Percentiles rank a stretch among this genome's conserved stretches.
Conservation (phyloP, 2,888 invertebrate species). For the Cephus pygmeus region DNA sequence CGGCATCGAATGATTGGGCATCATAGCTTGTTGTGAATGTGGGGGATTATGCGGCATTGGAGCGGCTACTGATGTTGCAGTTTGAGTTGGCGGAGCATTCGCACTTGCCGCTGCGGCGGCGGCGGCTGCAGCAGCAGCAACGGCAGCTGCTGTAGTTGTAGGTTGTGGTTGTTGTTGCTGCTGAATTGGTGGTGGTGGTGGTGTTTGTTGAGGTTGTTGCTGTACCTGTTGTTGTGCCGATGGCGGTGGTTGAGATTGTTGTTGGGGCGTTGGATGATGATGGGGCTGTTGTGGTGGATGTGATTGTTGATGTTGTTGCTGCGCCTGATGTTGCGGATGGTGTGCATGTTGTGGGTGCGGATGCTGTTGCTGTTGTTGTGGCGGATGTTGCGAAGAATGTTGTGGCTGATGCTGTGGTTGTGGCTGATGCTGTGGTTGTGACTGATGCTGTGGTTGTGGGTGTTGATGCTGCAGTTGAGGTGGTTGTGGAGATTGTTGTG, state of each 20-base stretch:
- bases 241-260: conserved; percentile 27
- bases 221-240: conserved; percentile 35
- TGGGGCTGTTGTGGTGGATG: conserved; percentile 40
- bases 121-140: conserved; percentile 29
- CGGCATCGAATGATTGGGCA: conserved; percentile 58
- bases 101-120: conserved; percentile 37
- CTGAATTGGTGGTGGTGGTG: conserved; percentile 35
- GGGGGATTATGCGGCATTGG: conserved; percentile 44
- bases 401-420: conserved; percentile 59
- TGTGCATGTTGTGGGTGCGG: conserved; percentile 23
- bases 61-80: conserved; percentile 45
- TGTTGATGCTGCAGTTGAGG: conserved; percentile 34
- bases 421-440: conserved; percentile 39
- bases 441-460: conserved; percentile 55
- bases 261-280: conserved; percentile 29
- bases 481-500: conserved; percentile 44
- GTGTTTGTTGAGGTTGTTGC: conserved; percentile 48
- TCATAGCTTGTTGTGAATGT: conserved; percentile 48
- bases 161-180: conserved; percentile 48
- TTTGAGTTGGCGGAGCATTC: conserved; percentile 39
- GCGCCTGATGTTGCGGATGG: conserved; percentile 28
- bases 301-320: conserved; percentile 31
- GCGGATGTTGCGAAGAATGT: conserved; percentile 44
- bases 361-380: conserved; percentile 21
- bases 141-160: conserved; percentile 27